Evolutionary conservation across 2,797 vertebrate species (phyloP), one percentile per base, ranked within the genome.

Genomic region (Gymnothorax javanicus): DNA sequence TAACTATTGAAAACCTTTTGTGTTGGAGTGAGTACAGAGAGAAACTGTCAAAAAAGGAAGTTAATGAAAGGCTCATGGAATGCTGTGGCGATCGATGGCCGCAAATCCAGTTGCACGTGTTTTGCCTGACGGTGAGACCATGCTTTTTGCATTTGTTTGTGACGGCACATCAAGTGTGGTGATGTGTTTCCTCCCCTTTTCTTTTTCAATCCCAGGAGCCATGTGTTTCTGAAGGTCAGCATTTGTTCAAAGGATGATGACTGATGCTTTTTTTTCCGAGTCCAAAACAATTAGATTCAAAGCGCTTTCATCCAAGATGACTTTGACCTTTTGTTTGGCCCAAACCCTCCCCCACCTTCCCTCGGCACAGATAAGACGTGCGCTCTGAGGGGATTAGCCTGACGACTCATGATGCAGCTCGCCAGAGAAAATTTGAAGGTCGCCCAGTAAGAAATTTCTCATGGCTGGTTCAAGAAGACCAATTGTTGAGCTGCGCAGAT

Each of bases 251-350:
- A 81, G 52, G 77, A 56, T 81, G 77, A 81, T 81, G 77, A 56
- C 77, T 81, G 77, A 56, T 56, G 77, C 77, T n/a, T 81, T 77
- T 81, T 81, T 52, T 56, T n/a, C 73, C 77, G 20, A 81, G 77
- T 81, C 77, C 50, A 81, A 81, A 81, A 17, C 77, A 81, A 54
- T 81, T 81, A 81, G 77, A n/a, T 81, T 56, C 77, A 81, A 60
- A 79, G n/a, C 58, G 73, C 85, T 79, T 86, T 62, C 58, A 86
- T 86, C 85, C 52, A 52, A 62, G 27, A 82, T 81, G 73, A 50
- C 59, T 79, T 27, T 86, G 85, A 86, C 85, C 85, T 86, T 86
- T 86, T 43, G 27, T 58, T 86, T 86, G 62, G 69, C 50, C 52
- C 52, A 20, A 17, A 50, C 4, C 73, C 71, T 13, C 27, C 33